Base-by-base conservation (phyloP, 2,113 vertebrate species). In the Pseudopodoces humilis region DNA sequence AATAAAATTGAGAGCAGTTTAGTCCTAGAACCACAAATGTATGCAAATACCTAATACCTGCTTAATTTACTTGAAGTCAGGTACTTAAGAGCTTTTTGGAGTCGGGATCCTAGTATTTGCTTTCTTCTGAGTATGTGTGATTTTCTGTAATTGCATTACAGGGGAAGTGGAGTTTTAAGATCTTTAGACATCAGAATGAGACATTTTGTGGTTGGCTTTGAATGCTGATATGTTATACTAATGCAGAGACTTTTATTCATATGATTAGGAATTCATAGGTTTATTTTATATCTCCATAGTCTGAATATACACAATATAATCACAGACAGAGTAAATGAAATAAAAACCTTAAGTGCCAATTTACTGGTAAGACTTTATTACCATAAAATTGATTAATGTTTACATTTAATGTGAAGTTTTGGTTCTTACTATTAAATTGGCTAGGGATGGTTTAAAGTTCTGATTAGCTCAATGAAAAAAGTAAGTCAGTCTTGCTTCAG, bases 131-230 rank as follows among this genome's bases (percentile, higher is more conserved):
- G 59, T 93, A 81, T 81, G 65, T 91, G 62, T 64, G 56, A 88
- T 96, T 96, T 94, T 92, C 65, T 82, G 22, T 87, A 94, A 96
- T 87, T 95, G 13, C 53, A 39, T 91, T 89, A 83, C 8, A 67
- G 53, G 30, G 18, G 71, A 96, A 95, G 77, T 20, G 6, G 69
- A 56, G 18, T 75, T 94, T 94, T 37, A 81, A 87, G 62, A 94
- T 85, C 62, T 92, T 68, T 64, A 91, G 81, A 76, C n/a, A 72
- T 60, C 47, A 82, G 41, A 94, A 87, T 28, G 41, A 76, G 78
- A 65, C 12, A 46, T 84, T 91, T 80, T 83, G 62, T 68, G 53
- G 7, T 76, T 95, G 69, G 69, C 41, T 82, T 79, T 88, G 86
- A 92, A 87, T 94, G 53, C 22, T 90, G 86, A 79, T 94, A 65